These are phyloP conservation scores for Pomatostomus ruficeps DNA, from an alignment of 2,113 vertebrate genomes.

Conservation along the genomic window DNA sequence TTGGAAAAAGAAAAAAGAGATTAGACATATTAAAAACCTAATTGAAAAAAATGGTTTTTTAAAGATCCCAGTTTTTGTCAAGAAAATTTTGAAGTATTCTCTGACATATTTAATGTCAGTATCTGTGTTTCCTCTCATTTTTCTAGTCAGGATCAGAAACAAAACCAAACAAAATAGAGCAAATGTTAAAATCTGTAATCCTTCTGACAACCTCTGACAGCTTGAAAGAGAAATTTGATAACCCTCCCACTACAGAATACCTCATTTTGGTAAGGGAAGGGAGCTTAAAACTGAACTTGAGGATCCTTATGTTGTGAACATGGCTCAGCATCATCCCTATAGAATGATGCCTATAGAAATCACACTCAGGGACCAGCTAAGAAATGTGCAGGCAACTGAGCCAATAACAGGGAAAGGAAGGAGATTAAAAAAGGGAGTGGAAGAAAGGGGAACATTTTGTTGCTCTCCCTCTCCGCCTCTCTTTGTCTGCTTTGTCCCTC, in stretches of 20 bases:
- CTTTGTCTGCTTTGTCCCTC: conserved; percentile 38
- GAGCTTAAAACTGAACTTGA: not conserved
- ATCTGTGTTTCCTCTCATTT: not conserved
- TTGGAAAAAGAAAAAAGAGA: not conserved
- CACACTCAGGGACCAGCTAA: not conserved
- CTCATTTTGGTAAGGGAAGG: not conserved
- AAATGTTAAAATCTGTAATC: conserved; percentile 34
- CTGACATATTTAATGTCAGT: not conserved
- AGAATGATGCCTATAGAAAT: not conserved
- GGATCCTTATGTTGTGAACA: not conserved
- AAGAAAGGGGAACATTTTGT: not conserved
- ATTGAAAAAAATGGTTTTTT: not conserved
- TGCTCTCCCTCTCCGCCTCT: not conserved
- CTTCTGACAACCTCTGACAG: conserved; percentile 19
- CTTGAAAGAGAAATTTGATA: not conserved
- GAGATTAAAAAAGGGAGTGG: not conserved
- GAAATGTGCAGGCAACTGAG: not conserved
- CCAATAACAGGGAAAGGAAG: not conserved
- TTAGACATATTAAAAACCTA: not conserved
- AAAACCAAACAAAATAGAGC: conserved; percentile 7
- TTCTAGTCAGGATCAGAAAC: conserved; percentile 19
- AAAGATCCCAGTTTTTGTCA: not conserved
- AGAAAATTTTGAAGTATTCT: not conserved
- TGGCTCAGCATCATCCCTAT: not conserved
- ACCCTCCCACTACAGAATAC: not conserved